These are phyloP conservation scores for Barnardius zonarius DNA, from an alignment of 2,113 vertebrate genomes.

Conservation along the genomic window DNA sequence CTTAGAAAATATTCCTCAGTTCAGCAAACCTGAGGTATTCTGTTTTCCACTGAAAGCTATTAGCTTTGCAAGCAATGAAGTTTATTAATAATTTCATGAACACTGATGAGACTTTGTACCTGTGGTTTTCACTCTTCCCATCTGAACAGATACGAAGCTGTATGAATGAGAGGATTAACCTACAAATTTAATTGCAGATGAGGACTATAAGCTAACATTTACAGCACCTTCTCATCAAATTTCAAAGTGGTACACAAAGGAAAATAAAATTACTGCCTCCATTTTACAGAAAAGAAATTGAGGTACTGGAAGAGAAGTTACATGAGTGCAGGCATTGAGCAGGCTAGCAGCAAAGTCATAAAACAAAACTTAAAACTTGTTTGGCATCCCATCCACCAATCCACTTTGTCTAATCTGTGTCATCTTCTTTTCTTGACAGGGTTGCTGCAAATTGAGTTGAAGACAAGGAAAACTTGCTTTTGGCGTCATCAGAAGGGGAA, in stretches of 20 bases:
- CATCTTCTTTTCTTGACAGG: slow-evolving; percentile 69
- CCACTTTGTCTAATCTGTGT: neutral
- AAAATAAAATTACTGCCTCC: neutral
- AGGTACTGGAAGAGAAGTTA: neutral
- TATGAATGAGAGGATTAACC: neutral
- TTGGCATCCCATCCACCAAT: neutral
- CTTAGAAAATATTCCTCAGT: neutral
- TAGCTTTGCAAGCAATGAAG: neutral
- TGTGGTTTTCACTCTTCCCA: neutral
- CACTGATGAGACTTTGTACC: neutral
- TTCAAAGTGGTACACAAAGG: neutral
- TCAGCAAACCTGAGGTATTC: neutral
- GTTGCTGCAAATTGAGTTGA: slow-evolving; percentile 90
- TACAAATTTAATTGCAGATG: neutral
- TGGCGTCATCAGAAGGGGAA: slow-evolving; percentile 96
- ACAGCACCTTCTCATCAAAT: neutral
- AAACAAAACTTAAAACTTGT: neutral
- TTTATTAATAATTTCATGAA: neutral
- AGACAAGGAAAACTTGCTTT: slow-evolving; percentile 92
- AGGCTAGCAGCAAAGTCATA: neutral
- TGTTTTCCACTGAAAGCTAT: neutral
- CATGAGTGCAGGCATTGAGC: neutral
- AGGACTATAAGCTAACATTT: neutral
- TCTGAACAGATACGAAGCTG: neutral
- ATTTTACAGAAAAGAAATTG: neutral